phyloP scores from a whole-genome alignment of 2,888 invertebrate genomes.

The Tuta absoluta region DNA sequence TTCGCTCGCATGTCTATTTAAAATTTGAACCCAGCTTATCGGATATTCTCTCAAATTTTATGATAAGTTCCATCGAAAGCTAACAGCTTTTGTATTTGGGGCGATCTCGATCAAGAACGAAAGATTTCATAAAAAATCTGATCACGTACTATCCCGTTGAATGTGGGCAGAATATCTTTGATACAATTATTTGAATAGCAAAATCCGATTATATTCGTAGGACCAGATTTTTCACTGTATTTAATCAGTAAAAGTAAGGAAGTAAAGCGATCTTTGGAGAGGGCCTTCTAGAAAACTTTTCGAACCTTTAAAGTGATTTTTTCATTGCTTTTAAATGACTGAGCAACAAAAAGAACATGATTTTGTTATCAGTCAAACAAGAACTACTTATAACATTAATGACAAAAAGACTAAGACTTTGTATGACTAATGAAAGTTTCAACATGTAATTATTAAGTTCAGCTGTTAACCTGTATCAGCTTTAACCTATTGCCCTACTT shows the following conservation, averaged over 20 bases:
- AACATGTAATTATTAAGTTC: background rate
- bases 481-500: constrained; percentile 40
- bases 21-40: constrained; percentile 5
- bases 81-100: constrained; percentile 44
- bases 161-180: constrained; percentile 54
- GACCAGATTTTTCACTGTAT: background rate
- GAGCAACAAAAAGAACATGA: too few species aligned
- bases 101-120: constrained; percentile 46
- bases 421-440: background rate
- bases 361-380: too few species aligned
- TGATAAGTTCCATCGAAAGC: constrained; percentile 49
- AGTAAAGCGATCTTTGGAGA: too few species aligned
- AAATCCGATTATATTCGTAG: background rate
- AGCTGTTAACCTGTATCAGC: background rate
- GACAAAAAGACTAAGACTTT: too few species aligned
- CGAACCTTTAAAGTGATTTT: too few species aligned
- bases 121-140: constrained; percentile 52
- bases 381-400: too few species aligned
- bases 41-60: constrained; percentile 38
- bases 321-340: too few species aligned
- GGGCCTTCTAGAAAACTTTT: too few species aligned
- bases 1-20: background rate
- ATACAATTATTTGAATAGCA: constrained; percentile 35
- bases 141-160: constrained; percentile 46
- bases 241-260: too few species aligned